These are phyloP conservation scores for Ctenopoma multispine DNA, from an alignment of 2,797 vertebrate genomes.

Conservation along the genomic window DNA sequence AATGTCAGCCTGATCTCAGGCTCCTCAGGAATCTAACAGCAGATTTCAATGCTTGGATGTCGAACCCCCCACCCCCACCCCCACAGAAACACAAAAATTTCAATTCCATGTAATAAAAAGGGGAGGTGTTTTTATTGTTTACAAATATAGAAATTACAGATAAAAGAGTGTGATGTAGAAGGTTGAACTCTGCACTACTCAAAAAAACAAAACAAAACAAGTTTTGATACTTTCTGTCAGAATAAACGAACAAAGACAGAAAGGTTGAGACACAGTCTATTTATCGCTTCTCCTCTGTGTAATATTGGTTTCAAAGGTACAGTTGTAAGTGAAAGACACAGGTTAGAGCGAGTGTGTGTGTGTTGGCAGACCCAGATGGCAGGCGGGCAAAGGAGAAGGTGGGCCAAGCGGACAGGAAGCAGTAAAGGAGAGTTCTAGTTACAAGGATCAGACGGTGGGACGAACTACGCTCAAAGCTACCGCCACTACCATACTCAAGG, in stretches of 20 bases:
- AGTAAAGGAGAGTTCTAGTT: constrained; percentile 79
- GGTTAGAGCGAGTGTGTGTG: constrained; percentile 44
- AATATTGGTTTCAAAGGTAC: constrained; percentile 68
- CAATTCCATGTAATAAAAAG: not conserved
- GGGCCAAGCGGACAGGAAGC: constrained; percentile 75
- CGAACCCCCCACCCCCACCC: no score
- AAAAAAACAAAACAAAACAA: not conserved
- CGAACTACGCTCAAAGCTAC: constrained; percentile 66
- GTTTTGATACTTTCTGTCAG: constrained; percentile 12
- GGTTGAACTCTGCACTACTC: not conserved
- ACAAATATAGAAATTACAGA: no score
- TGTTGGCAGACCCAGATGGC: constrained; percentile 78
- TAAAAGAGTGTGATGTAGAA: not conserved
- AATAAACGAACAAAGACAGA: constrained; percentile 11
- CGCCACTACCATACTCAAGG: constrained; percentile 68
- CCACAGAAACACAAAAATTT: not conserved
- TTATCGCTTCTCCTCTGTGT: constrained; percentile 43
- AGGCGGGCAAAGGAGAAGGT: constrained; percentile 64
- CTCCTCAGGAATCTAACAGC: no score
- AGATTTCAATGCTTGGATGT: no score
- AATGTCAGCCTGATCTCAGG: not conserved
- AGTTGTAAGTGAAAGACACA: constrained; percentile 42
- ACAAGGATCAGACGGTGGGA: constrained; percentile 74
- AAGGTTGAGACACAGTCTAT: constrained; percentile 16
- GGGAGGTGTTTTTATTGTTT: not conserved